Conservation (phyloP, 2,888 invertebrate species). For the Eilema sororculum region DNA sequence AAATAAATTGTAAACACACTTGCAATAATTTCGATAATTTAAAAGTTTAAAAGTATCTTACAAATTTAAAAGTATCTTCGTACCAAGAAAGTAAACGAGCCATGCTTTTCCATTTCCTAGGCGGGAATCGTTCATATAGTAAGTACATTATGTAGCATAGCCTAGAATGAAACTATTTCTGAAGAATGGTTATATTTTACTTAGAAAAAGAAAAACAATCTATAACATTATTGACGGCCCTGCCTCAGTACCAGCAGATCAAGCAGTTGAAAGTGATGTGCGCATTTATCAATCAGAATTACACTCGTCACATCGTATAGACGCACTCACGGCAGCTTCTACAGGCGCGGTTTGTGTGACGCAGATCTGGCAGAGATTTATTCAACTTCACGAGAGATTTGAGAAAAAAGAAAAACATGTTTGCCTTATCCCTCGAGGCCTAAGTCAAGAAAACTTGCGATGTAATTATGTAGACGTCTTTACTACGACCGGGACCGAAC, state of each 20-base stretch:
- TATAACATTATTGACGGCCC: background rate
- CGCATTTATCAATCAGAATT: conserved; percentile 1
- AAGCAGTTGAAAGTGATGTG: background rate
- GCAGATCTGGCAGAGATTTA: background rate
- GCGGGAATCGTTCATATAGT: too few relatives aligned
- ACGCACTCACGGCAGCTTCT: background rate
- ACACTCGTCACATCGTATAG: background rate
- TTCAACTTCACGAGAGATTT: background rate
- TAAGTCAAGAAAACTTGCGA: background rate
- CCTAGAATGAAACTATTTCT: too few relatives aligned
- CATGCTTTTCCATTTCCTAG: too few relatives aligned
- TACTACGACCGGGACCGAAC: background rate
- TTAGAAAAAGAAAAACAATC: background rate
- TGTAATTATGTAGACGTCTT: background rate
- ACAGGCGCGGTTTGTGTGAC: background rate
- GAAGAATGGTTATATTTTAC: too few relatives aligned
- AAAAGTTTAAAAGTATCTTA: background rate
- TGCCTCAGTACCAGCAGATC: background rate
- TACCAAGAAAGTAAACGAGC: background rate
- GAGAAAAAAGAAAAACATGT: conserved; percentile 8
- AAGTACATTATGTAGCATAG: background rate
- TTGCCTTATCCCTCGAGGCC: background rate
- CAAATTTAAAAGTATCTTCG: too few relatives aligned
- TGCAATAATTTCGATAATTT: background rate
- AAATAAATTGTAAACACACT: background rate